Evolutionary conservation across 2,888 invertebrate species (phyloP).

Genomic region (Andrena fulva): DNA sequence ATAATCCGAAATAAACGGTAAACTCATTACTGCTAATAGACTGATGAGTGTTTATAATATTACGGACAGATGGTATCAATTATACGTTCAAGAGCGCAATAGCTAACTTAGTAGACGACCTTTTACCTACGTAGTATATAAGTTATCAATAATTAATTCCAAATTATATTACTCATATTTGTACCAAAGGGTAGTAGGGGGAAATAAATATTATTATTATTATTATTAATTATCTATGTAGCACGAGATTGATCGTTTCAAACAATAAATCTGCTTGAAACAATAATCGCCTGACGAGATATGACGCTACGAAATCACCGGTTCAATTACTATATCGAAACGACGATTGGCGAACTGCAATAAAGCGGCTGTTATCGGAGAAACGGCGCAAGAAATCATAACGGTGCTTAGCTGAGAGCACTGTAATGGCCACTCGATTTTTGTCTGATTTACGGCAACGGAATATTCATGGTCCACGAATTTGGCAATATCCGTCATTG

Average conservation of each 20-base stretch:
- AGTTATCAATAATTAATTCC: too few relatives aligned
- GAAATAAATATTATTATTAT: too few relatives aligned
- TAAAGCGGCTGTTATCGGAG: background rate
- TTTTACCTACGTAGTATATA: too few relatives aligned
- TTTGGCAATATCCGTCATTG: slow-evolving; percentile 78
- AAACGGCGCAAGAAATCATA: slow-evolving; percentile 27
- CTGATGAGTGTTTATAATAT: background rate
- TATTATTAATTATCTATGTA: background rate
- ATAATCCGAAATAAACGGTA: background rate
- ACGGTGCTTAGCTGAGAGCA: background rate
- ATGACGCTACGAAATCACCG: background rate
- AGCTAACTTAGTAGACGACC: too few relatives aligned
- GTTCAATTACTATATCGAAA: slow-evolving; percentile 16
- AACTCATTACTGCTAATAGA: background rate
- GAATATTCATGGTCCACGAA: slow-evolving; percentile 77
- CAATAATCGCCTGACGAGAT: background rate
- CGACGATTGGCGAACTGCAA: background rate
- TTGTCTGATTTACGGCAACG: slow-evolving; percentile 62
- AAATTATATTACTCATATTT: too few relatives aligned
- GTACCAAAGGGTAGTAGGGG: too few relatives aligned
- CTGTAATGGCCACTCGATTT: slow-evolving; percentile 16
- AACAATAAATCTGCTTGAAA: background rate
- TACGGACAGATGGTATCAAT: background rate
- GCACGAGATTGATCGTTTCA: background rate
- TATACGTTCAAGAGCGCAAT: too few relatives aligned